Percentiles rank a stretch among this genome's conserved stretches.
Conservation (phyloP, 1,140 invertebrate species). For the Pemphigus obesinymphae region DNA sequence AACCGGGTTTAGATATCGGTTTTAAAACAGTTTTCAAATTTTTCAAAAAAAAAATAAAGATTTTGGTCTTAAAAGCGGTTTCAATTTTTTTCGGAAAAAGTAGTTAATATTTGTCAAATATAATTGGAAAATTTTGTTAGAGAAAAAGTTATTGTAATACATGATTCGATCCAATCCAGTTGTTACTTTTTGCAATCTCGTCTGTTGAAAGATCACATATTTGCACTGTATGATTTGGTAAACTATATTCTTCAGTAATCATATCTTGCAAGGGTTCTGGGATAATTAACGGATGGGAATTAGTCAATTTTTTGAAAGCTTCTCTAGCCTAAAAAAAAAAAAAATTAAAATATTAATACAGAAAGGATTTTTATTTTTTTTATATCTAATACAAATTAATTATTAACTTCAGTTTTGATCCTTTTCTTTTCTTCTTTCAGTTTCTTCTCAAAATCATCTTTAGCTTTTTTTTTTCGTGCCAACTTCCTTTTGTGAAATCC, state of each 20-base stretch:
- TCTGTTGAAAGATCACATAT: slow-evolving; percentile 65
- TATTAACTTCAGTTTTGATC: slow-evolving; percentile 63
- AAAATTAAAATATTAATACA: slow-evolving; percentile 23
- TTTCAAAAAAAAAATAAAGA: too few relatives aligned
- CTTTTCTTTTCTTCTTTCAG: slow-evolving; percentile 69
- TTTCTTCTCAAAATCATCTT: slow-evolving; percentile 62
- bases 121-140: too few relatives aligned
- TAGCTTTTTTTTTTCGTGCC: slow-evolving; percentile 64
- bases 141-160: slow-evolving; percentile 50
- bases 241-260: slow-evolving; percentile 63
- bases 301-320: slow-evolving; percentile 60
- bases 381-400: background rate
- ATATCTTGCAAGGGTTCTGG: slow-evolving; percentile 66
- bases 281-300: slow-evolving; percentile 61
- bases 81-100: too few relatives aligned
- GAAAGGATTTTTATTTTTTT: background rate
- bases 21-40: too few relatives aligned
- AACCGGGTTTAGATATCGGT: too few relatives aligned
- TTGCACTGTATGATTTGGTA: slow-evolving; percentile 69
- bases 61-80: too few relatives aligned
- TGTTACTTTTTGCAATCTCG: slow-evolving; percentile 60
- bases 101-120: too few relatives aligned
- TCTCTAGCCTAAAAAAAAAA: slow-evolving; percentile 57
- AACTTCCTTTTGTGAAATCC: slow-evolving; percentile 73
- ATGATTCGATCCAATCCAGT: slow-evolving; percentile 66